Base-by-base conservation (phyloP, 1,140 invertebrate genomes). In the Elymnias hypermnestra region DNA sequence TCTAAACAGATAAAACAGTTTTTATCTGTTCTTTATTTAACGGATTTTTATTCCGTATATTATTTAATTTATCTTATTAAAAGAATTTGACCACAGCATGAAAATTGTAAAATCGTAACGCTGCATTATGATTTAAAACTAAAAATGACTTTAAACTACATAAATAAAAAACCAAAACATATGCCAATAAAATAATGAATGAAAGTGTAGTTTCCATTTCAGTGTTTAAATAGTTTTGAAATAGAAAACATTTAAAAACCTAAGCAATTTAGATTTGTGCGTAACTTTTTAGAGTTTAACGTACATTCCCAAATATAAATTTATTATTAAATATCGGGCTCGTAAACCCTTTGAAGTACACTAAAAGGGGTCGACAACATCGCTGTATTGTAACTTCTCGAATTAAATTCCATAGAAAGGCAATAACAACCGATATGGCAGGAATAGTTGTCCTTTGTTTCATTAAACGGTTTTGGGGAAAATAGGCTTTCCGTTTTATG, bases 381-480 rank as follows among this genome's bases (percentile, higher is more conserved):
- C 59, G 43, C 62, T 50, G 54, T 59, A 72, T 72, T 72, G 69
- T 72, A 71, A 75, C 66, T 75, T 69, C 53, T 64, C 52, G 65
- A 71, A 76, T 73, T 76, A 72, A 73, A 72, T 76, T 73, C 69
- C 70, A 53, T 58, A 66, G 52, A 53, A 51, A 63, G 67, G 66
- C 57, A 53, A 59, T 57, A 55, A 58, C 47, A 51, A 52, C 53
- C 50, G 49, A 54, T 54, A 54, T 42, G 36, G 51, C 31, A 39
- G 13, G 15, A 51, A 51, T 51, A 51, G 48, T 51, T 48, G 41
- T 36, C 45, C 44, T 51, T 57, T 48, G 47, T 58, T 50, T 46
- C 51, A 54, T 53, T 58, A 49, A 58, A 43, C 33, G 21, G 18
- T 50, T 58, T 42, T 38, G 6, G n/a, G 31, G 15, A 17, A 7